Base-by-base conservation (phyloP, 2,888 invertebrate species). In the Drosophila barbarae region DNA sequence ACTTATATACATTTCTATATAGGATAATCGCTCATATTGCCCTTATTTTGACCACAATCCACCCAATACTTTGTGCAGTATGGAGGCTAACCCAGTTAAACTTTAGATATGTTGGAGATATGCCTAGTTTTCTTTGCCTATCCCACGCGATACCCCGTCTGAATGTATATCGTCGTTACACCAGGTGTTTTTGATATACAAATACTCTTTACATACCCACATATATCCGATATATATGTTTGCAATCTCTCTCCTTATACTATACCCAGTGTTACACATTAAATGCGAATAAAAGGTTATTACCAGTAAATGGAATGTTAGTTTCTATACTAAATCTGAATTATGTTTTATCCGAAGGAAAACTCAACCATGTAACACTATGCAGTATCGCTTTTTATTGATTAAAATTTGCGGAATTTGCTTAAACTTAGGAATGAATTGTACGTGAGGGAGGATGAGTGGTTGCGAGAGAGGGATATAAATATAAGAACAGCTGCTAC, bases 281-380 rank as follows among this genome's bases (percentile, higher is more conserved):
- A 38, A 54, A 59, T 64, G 56, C 68, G 63, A 77, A 69, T 64
- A 79, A 79, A 77, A 64, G 73, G 71, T 72, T 75, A 60, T 77
- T 77, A 70, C 69, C 68, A 73, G 46, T 28, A 34, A 57, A 64
- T 23, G 7, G 2, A 30, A 8, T 10, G 12, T 6, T 36, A 10
- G 23, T 5, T 12, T 18, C 9, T 42, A 5, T 23, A 23, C n/a
- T 28, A 15, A 21, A 6, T 10, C 5, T 5, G 1, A 10, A 10
- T n/a, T 36, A 18, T 18, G 18, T 18, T 18, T 18, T 9, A 36
- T 15, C 15, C 4, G 15, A 7, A 41, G 0, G 0, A 23, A 23
- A 42, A 41, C n/a, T 13, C 21, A n/a, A 5, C 5, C 10, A 26
- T 34, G 9, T 44, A 64, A 57, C 57, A 66, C 53, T 53, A 58